These are phyloP conservation scores for Peromyscus nudipes DNA, from an alignment of 2,797 vertebrate species.

Conservation along the genomic window DNA sequence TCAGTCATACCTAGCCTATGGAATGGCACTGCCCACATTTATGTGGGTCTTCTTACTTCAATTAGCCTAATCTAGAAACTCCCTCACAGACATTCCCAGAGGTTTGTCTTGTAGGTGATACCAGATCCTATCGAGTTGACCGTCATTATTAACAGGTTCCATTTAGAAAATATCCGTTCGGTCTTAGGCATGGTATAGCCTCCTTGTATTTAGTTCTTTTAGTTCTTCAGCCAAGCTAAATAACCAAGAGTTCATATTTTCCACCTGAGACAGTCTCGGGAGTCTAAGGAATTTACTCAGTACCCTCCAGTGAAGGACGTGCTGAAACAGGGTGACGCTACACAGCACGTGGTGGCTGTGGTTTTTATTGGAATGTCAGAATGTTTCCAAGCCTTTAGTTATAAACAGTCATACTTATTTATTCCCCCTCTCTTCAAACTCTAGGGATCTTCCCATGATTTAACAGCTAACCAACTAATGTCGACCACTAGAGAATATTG, in stretches of 20 bases:
- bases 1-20: not conserved
- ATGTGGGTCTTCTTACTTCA: not conserved
- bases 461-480: not conserved
- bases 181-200: not conserved
- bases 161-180: constrained; percentile 24
- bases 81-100: not conserved
- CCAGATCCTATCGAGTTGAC: not conserved
- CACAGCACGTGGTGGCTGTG: not conserved
- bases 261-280: not conserved
- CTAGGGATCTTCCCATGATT: not conserved
- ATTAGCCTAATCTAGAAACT: not conserved
- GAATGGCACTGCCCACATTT: not conserved
- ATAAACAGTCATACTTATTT: not conserved
- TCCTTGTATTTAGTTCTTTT: constrained; percentile 4
- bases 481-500: not conserved
- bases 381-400: constrained; percentile 1
- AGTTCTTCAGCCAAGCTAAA: not conserved
- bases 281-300: not conserved
- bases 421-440: not conserved
- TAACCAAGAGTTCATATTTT: not conserved
- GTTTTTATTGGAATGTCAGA: constrained; percentile 12
- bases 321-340: not conserved
- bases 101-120: not conserved
- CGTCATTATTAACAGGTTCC: not conserved
- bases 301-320: not conserved